phyloP scores from a whole-genome alignment of 2,888 invertebrate species.

The Keiferia lycopersicella region DNA sequence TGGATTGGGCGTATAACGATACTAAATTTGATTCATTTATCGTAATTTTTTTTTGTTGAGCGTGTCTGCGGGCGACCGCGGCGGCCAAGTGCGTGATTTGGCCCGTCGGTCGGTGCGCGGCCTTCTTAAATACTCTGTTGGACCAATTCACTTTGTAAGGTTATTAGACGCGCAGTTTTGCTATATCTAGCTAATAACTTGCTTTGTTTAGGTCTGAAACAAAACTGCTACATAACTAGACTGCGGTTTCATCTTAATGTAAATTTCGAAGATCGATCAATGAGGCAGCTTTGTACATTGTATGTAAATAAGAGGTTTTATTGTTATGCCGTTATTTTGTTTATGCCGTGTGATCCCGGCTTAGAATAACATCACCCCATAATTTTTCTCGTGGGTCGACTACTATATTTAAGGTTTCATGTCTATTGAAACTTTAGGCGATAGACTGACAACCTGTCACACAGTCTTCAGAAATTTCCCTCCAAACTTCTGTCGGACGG shows the following conservation, averaged over 20 bases:
- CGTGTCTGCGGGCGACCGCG: slow-evolving; percentile 62
- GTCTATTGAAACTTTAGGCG: too few species aligned
- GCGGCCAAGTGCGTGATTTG: slow-evolving; percentile 61
- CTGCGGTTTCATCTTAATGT: background rate
- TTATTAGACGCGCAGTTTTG: slow-evolving; percentile 42
- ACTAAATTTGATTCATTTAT: slow-evolving; percentile 42
- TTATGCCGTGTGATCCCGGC: too few species aligned
- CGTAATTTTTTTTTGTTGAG: slow-evolving; percentile 34
- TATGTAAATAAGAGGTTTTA: too few species aligned
- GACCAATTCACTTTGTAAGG: slow-evolving; percentile 71
- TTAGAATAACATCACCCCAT: too few species aligned
- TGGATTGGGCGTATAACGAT: slow-evolving; percentile 43
- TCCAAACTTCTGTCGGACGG: too few species aligned
- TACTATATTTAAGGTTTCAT: too few species aligned
- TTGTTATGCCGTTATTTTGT: too few species aligned
- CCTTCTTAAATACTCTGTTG: slow-evolving; percentile 72
- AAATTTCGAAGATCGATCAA: too few species aligned
- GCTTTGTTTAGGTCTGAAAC: slow-evolving; percentile 11
- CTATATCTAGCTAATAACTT: slow-evolving; percentile 19
- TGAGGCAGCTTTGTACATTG: too few species aligned
- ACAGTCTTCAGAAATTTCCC: too few species aligned
- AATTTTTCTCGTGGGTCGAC: too few species aligned
- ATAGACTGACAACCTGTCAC: too few species aligned
- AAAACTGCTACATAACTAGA: background rate
- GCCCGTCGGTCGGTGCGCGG: slow-evolving; percentile 55